These are phyloP conservation scores for Gallinago stenura DNA, from an alignment of 2,797 vertebrate species.

Conservation along the genomic window DNA sequence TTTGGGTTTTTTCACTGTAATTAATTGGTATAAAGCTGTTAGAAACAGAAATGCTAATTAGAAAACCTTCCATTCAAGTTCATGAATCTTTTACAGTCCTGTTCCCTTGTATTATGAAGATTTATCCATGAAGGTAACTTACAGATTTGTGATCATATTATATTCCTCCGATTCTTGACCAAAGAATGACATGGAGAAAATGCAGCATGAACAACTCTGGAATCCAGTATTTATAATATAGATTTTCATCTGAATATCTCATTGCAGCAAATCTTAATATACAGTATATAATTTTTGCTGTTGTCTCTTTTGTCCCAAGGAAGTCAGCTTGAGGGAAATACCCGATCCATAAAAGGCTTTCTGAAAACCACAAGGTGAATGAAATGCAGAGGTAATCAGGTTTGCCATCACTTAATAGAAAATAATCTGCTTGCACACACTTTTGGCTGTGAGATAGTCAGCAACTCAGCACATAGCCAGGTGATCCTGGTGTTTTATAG, in stretches of 20 bases:
- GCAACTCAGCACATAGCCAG: neutral
- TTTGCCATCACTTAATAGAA: neutral
- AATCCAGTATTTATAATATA: neutral
- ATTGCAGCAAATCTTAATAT: neutral
- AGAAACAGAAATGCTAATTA: neutral
- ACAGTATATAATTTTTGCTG: neutral
- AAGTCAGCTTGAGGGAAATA: neutral
- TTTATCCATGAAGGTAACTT: neutral
- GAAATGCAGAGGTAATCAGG: neutral
- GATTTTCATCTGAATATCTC: neutral
- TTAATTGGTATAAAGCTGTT: neutral
- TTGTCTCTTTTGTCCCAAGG: neutral
- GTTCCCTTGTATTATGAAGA: neutral
- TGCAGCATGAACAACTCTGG: neutral
- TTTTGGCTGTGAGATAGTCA: neutral
- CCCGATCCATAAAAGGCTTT: neutral
- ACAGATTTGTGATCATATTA: neutral
- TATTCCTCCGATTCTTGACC: neutral
- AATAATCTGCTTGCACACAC: neutral
- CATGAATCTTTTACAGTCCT: neutral
- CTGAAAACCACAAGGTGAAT: neutral
- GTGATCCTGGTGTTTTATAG: neutral
- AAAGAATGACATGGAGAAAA: neutral
- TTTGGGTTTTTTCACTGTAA: neutral
- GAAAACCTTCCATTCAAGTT: neutral